These are phyloP conservation scores for Potamilus streckersoni DNA, from an alignment of 1,140 invertebrate species.

Conservation along the genomic window DNA sequence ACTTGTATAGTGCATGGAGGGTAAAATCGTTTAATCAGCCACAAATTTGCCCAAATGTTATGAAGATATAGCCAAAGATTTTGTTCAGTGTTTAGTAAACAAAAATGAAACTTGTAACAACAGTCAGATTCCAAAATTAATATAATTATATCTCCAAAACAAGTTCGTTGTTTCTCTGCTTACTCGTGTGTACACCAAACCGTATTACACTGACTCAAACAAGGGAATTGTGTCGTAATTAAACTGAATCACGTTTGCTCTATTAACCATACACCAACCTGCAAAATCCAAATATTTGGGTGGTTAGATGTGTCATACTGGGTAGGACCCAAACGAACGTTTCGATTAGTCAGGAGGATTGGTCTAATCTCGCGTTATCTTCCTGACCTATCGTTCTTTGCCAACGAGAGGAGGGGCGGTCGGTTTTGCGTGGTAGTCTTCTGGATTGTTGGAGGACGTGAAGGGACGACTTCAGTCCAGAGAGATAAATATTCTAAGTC, in stretches of 20 bases:
- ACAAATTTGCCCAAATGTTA: not conserved
- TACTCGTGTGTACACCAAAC: slow-evolving; percentile 22
- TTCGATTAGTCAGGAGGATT: slow-evolving; percentile 18
- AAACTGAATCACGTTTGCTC: slow-evolving; percentile 27
- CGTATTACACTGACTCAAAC: slow-evolving; percentile 29
- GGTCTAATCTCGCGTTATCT: slow-evolving; percentile 20
- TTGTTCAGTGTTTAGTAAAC: slow-evolving; percentile 25
- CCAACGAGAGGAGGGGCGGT: slow-evolving; percentile 8
- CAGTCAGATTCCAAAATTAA: slow-evolving; percentile 31
- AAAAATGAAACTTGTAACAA: slow-evolving; percentile 20
- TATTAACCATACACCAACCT: slow-evolving; percentile 9
- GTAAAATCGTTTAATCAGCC: not conserved
- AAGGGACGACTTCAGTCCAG: slow-evolving; percentile 10
- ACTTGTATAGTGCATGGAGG: slow-evolving; percentile 2
- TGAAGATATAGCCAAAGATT: slow-evolving; percentile 10
- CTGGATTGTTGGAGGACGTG: slow-evolving; percentile 25
- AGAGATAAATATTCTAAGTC: slow-evolving; percentile 9
- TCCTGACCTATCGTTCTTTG: not conserved
- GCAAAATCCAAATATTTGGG: slow-evolving; percentile 26
- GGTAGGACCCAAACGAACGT: not conserved
- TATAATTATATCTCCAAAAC: slow-evolving; percentile 26
- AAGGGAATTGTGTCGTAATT: slow-evolving; percentile 27
- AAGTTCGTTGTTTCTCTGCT: slow-evolving; percentile 8
- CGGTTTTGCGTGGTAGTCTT: slow-evolving; percentile 10
- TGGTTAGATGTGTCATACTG: slow-evolving; percentile 26